A percentile compares a stretch with the other conserved stretches of the same genome.
These are phyloP conservation scores for Mesocricetus auratus DNA, from an alignment of 2,113 vertebrate genomes.

Conservation along the genomic window DNA sequence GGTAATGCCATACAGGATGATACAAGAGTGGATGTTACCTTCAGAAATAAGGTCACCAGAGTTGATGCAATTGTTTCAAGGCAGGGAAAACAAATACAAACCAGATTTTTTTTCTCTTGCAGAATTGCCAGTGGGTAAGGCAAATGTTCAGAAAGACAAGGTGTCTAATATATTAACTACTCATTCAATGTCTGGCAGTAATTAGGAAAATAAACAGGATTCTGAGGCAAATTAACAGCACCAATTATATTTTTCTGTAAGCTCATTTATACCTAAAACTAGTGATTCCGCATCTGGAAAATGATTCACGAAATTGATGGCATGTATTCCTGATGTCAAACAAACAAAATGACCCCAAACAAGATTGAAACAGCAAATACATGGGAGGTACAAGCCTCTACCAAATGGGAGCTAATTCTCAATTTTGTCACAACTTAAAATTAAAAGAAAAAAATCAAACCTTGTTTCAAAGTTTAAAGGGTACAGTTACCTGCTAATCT, in stretches of 20 bases:
- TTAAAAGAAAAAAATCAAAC: neutral
- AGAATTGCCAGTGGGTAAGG: conserved; percentile 72
- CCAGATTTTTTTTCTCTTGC: conserved; percentile 69
- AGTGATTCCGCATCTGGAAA: conserved; percentile 63
- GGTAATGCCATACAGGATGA: neutral
- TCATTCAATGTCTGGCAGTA: conserved; percentile 72
- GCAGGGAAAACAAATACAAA: conserved; percentile 72
- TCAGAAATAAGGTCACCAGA: conserved; percentile 43
- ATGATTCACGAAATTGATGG: conserved; percentile 29
- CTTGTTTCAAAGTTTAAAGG: conserved; percentile 41
- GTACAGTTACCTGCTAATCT: conserved; percentile 21
- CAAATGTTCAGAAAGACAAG: conserved; percentile 78
- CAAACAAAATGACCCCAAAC: conserved; percentile 43
- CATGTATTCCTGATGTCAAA: conserved; percentile 61
- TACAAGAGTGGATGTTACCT: neutral
- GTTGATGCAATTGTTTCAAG: conserved; percentile 55
- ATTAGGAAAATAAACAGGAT: conserved; percentile 82
- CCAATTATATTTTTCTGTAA: conserved; percentile 76
- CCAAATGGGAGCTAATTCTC: conserved; percentile 21
- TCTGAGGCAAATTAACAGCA: conserved; percentile 76
- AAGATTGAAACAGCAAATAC: neutral
- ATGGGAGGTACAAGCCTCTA: neutral
- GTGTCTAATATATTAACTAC: conserved; percentile 77
- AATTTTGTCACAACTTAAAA: conserved; percentile 55
- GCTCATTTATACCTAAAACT: conserved; percentile 63